Percentiles rank a stretch among this genome's conserved stretches.
These are phyloP conservation scores for Cerastoderma edule DNA, from an alignment of 2,888 invertebrate genomes.

Conservation along the genomic window DNA sequence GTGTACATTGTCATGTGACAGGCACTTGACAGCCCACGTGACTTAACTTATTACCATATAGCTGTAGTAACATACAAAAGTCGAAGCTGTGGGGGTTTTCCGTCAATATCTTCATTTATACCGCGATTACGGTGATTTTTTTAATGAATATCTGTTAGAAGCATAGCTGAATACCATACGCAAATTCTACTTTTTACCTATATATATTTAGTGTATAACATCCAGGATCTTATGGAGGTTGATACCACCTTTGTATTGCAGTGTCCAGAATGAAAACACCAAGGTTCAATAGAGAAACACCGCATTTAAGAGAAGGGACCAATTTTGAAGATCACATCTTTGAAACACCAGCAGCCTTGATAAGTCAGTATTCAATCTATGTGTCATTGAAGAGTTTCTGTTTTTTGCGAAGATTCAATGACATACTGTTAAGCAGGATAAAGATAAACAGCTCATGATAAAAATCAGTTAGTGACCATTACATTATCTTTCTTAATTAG, in stretches of 20 bases:
- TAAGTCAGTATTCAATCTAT: slow-evolving; percentile 6
- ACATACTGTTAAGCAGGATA: background rate
- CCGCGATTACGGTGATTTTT: background rate
- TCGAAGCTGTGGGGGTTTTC: too few relatives aligned
- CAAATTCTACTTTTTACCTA: background rate
- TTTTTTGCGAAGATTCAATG: too few relatives aligned
- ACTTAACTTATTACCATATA: too few relatives aligned
- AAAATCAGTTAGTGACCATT: too few relatives aligned
- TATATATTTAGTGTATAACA: background rate
- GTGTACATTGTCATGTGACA: too few relatives aligned
- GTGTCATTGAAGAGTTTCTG: too few relatives aligned
- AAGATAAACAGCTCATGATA: background rate
- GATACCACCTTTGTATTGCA: background rate
- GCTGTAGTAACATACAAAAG: too few relatives aligned
- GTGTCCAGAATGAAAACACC: background rate
- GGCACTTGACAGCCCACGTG: too few relatives aligned
- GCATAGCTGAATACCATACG: background rate
- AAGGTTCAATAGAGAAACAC: background rate
- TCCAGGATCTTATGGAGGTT: background rate
- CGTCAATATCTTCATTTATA: too few relatives aligned
- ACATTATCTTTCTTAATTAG: too few relatives aligned
- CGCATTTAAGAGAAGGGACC: background rate
- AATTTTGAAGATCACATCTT: background rate
- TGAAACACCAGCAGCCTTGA: slow-evolving; percentile 16
- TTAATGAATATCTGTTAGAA: background rate